Evolutionary conservation across 2,113 vertebrate species (phyloP), one percentile per base, ranked within the genome.

Genomic region (Rousettus leschenaultii): DNA sequence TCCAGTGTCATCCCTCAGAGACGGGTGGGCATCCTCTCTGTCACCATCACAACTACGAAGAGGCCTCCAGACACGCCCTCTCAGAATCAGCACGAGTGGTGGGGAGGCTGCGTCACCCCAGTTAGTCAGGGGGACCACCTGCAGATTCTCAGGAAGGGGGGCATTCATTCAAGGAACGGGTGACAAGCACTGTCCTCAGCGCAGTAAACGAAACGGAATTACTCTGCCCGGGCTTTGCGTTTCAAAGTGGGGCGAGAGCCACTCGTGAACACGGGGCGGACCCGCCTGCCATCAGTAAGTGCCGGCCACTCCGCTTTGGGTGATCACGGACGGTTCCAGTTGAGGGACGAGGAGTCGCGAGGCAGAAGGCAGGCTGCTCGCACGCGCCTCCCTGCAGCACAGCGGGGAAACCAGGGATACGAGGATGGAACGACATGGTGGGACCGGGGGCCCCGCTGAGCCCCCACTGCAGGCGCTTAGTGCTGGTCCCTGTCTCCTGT

Each of bases 341-440:
- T 57, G 9, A 48, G 48, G 48, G 75, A 75, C 53, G 16, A 71
- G 5, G 59, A 21, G 7, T 18, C 65, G 61, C 9, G 2, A 24
- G 79, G 30, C 51, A 45, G 82, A n/a, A 51, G 48, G 12, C 48
- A 51, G 45, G 45, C 45, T 11, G 45, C 45, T 48, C 45, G 12
- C 45, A 45, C 45, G 45, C 5, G 1, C 15, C 35, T 43, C 7
- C 18, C 66, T 4, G 4, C 4, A 13, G 28, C 4, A 13, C 71
- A 0, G 38, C 5, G 19, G 7, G 63, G 28, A 57, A 65, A 57
- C 5, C 13, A 11, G 4, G 3, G 57, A 51, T 9, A 21, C 77
- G 24, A 1, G 2, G 3, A 45, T 10, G 10, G 24, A 38, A 38
- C 1, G 70, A n/a, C 57, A 12, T 3, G 2, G 3, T 2, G 7